Conservation (phyloP, 2,797 vertebrate genomes). For the Helicolenus hilgendorfi region DNA sequence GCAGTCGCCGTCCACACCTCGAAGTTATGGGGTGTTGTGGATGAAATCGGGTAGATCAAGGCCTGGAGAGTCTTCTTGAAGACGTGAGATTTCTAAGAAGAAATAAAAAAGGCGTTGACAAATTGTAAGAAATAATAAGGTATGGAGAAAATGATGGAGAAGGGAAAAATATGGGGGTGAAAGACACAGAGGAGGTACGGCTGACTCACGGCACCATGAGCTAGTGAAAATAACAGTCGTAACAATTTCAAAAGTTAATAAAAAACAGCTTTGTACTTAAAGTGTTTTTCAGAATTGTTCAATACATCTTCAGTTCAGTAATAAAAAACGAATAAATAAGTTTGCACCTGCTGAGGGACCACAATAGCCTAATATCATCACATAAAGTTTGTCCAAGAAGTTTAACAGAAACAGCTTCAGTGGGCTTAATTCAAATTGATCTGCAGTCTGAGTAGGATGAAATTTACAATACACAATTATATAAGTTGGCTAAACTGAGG, state of each 20-base stretch:
- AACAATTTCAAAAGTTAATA: constrained; percentile 46
- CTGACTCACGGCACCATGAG: not conserved
- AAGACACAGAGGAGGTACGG: not conserved
- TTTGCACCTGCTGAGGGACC: constrained; percentile 10
- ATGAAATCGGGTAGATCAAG: constrained; percentile 98
- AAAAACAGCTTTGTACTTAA: constrained; percentile 15
- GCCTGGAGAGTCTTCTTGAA: constrained; percentile 98
- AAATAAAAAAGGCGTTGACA: not conserved
- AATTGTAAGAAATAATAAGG: not conserved
- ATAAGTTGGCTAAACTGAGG: not conserved
- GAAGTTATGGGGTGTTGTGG: constrained; percentile 97
- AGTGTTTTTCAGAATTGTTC: constrained; percentile 28
- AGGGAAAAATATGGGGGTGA: not conserved
- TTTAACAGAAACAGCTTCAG: not conserved
- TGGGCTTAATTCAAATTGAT: constrained; percentile 10
- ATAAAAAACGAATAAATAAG: not conserved
- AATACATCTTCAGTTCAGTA: not conserved
- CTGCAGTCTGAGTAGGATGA: not conserved
- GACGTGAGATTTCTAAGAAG: constrained; percentile 95
- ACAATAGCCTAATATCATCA: not conserved
- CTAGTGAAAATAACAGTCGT: constrained; percentile 11
- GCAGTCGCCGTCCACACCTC: constrained; percentile 99
- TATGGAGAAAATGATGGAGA: not conserved
- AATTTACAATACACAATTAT: constrained; percentile 1
- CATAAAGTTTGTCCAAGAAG: not conserved